These are phyloP conservation scores for Channa striata DNA, from an alignment of 2,797 vertebrate species.

Conservation along the genomic window DNA sequence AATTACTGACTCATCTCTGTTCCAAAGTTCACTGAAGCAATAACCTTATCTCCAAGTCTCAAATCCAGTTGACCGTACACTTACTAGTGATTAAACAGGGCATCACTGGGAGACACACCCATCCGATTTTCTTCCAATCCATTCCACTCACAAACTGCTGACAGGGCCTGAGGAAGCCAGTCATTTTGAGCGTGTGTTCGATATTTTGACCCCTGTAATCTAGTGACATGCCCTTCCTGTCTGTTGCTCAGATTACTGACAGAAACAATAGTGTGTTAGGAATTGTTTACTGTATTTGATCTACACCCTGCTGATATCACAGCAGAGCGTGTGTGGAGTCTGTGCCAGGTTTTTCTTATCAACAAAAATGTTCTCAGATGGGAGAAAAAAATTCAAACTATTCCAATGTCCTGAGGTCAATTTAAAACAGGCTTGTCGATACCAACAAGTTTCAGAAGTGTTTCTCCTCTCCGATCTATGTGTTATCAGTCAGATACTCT, in stretches of 20 bases:
- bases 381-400: background rate
- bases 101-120: slow-evolving; percentile 11
- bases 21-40: slow-evolving; percentile 22
- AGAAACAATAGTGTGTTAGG: background rate
- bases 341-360: background rate
- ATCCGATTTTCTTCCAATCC: background rate
- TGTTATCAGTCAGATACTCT: slow-evolving; percentile 35
- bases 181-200: no score
- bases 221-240: no score
- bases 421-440: background rate
- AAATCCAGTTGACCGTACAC: slow-evolving; percentile 7
- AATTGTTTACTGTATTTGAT: slow-evolving; percentile 37
- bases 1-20: slow-evolving; percentile 19
- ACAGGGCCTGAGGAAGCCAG: background rate
- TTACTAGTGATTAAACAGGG: background rate
- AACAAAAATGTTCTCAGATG: background rate
- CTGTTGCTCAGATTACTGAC: no score
- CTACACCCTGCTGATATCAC: slow-evolving; percentile 60
- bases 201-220: no score
- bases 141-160: background rate
- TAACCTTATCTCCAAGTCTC: background rate
- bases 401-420: background rate
- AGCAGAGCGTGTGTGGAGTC: slow-evolving; percentile 4
- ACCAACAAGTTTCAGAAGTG: background rate
- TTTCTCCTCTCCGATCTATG: slow-evolving; percentile 5